Base-by-base conservation (phyloP, 2,113 vertebrate species). In the Periophthalmodon schlosseri region DNA sequence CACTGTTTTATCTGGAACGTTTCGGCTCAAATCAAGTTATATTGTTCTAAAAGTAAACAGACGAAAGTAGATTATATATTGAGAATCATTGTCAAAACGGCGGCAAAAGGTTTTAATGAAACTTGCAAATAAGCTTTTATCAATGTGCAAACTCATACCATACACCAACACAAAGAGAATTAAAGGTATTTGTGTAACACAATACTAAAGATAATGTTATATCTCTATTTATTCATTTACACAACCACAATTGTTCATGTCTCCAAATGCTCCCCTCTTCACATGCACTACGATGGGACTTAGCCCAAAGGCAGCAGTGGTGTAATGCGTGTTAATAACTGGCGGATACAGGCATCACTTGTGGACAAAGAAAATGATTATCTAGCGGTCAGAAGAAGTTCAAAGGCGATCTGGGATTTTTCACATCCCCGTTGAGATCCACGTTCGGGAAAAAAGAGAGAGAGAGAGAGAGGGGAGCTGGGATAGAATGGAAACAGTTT, bases 311-410 rank as follows among this genome's bases (percentile, higher is more conserved):
- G 57, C 57, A 56, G 95, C 96, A 94, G 95, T 93, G 89, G 95
- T 96, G 95, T 95, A 95, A 94, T 96, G 94, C 89, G 92, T 94
- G 94, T 96, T 97, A 98, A 97, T 96, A 96, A 98, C 95, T 94
- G 93, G 92, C 91, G 95, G 95, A 97, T 95, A 94, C 95, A 94
- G 93, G 95, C 96, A 93, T 96, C 94, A 92, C 94, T 58, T 94
- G 93, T 93, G 95, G 96, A 98, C 96, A 97, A 97, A 96, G 91
- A 95, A 96, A 96, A 96, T 96, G 94, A 97, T 96, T 96, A 97
- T 97, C 95, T 95, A 95, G 91, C 94, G 94, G 95, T 97, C 96
- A 96, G 94, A 97, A 97, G 94, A 95, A 96, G 96, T 98, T 98
- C 96, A 97, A 97, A 98, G 97, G 95, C 95, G 93, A 95, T 95